A percentile compares a stretch with the other conserved stretches of the same genome.
Conservation (phyloP, 2,113 vertebrate genomes). For the Cervus canadensis region DNA sequence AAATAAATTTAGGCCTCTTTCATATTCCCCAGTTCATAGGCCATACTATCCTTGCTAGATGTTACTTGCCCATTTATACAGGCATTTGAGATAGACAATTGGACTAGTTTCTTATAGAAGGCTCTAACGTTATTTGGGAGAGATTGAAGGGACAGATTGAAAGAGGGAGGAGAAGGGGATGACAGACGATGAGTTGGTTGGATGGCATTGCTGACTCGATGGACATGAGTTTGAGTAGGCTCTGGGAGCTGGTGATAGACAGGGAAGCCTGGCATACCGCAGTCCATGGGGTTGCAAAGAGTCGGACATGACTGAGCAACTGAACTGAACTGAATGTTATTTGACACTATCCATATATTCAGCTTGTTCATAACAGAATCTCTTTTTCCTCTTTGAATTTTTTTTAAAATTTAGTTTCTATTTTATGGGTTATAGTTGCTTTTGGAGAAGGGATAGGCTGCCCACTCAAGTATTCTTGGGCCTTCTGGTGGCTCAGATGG, state of each 20-base stretch:
- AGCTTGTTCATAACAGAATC: not conserved
- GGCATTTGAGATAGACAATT: not conserved
- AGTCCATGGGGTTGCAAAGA: not conserved
- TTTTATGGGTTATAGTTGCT: not conserved
- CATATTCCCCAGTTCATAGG: not conserved
- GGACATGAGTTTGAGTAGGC: not conserved
- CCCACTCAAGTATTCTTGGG: not conserved
- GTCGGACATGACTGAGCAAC: accelerated
- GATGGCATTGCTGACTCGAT: not conserved
- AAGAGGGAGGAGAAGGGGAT: not conserved
- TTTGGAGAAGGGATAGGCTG: not conserved
- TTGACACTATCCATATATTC: not conserved
- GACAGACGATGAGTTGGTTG: not conserved
- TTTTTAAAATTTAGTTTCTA: not conserved
- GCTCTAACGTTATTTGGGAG: not conserved
- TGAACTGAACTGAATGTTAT: not conserved
- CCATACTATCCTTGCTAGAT: not conserved
- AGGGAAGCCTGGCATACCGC: not conserved
- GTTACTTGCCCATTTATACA: not conserved
- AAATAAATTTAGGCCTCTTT: not conserved
- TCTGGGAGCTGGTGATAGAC: not conserved
- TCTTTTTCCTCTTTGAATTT: not conserved
- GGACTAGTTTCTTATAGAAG: not conserved
- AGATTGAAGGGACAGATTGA: not conserved
- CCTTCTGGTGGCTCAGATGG: not conserved